Evolutionary conservation across 1,140 invertebrate genomes (phyloP).

Genomic region (Drosophila lini): DNA sequence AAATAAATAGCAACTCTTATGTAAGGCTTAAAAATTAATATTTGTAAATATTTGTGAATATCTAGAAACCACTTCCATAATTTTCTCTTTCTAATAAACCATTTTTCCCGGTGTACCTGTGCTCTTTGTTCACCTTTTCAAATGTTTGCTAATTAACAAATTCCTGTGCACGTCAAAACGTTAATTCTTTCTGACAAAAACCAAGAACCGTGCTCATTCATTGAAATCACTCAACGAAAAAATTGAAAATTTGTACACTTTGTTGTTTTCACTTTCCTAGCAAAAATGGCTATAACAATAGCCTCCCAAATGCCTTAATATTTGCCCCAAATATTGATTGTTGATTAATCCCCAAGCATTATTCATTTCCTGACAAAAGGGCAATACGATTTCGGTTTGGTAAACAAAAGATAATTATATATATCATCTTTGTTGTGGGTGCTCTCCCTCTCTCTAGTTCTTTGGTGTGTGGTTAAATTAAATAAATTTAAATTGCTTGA

Average conservation of each 20-base stretch:
- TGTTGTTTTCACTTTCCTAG: not conserved
- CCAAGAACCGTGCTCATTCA: slow-evolving; percentile 60
- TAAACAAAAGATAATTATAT: slow-evolving; percentile 25
- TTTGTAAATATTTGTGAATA: too few species aligned
- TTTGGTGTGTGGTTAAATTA: slow-evolving; percentile 44
- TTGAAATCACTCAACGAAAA: slow-evolving; percentile 66
- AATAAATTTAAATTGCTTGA: slow-evolving; percentile 65
- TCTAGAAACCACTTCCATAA: not conserved
- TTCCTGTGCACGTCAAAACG: slow-evolving; percentile 59
- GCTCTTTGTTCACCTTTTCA: slow-evolving; percentile 40
- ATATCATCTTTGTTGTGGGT: slow-evolving; percentile 41
- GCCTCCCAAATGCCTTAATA: not conserved
- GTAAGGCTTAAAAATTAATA: too few species aligned
- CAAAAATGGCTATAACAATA: not conserved
- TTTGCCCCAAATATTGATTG: not conserved
- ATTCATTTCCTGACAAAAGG: slow-evolving; percentile 13
- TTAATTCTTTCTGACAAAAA: slow-evolving; percentile 42
- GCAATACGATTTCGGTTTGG: slow-evolving; percentile 26
- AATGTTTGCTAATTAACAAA: slow-evolving; percentile 62
- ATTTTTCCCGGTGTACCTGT: not conserved
- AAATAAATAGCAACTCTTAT: too few species aligned
- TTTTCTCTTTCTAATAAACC: not conserved
- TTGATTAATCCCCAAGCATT: not conserved
- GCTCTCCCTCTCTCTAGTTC: slow-evolving; percentile 3
- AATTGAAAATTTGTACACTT: slow-evolving; percentile 63